phyloP scores from a whole-genome alignment of 2,888 invertebrate species.

The Monoplex corrugatus region DNA sequence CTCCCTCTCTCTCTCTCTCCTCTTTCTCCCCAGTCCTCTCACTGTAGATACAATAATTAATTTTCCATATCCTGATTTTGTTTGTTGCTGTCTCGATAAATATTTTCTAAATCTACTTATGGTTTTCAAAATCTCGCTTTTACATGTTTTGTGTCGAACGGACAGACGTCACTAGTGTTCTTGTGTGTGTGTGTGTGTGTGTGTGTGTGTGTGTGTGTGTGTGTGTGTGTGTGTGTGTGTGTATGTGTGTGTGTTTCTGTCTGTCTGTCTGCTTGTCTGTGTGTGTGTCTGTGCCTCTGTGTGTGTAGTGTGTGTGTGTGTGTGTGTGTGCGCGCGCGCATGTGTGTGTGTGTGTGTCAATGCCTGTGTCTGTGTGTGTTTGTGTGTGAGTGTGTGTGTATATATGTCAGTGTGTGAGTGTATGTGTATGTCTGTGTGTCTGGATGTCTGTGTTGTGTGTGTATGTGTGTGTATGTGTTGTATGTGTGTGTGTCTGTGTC shows the following conservation, averaged over 20 bases:
- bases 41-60: neutral
- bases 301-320: slow-evolving; percentile 17
- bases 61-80: neutral
- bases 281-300: slow-evolving; percentile 11
- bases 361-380: slow-evolving; percentile 13
- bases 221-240: too few relatives aligned
- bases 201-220: too few relatives aligned
- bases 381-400: too few relatives aligned
- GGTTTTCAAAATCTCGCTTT: neutral
- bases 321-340: neutral
- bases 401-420: too few relatives aligned
- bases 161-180: neutral
- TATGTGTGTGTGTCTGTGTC: too few relatives aligned
- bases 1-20: neutral
- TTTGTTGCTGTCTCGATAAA: neutral
- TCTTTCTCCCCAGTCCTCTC: slow-evolving; percentile 5
- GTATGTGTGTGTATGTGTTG: too few relatives aligned
- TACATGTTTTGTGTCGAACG: slow-evolving; percentile 19
- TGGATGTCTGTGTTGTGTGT: too few relatives aligned
- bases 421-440: too few relatives aligned
- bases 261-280: slow-evolving; percentile 10
- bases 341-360: slow-evolving; percentile 15
- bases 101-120: neutral
- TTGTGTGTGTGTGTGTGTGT: too few relatives aligned
- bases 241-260: neutral